A percentile compares a stretch with the other conserved stretches of the same genome.
phyloP scores from a whole-genome alignment of 2,797 vertebrate species.

The Sternarchorhynchus goeldii region DNA sequence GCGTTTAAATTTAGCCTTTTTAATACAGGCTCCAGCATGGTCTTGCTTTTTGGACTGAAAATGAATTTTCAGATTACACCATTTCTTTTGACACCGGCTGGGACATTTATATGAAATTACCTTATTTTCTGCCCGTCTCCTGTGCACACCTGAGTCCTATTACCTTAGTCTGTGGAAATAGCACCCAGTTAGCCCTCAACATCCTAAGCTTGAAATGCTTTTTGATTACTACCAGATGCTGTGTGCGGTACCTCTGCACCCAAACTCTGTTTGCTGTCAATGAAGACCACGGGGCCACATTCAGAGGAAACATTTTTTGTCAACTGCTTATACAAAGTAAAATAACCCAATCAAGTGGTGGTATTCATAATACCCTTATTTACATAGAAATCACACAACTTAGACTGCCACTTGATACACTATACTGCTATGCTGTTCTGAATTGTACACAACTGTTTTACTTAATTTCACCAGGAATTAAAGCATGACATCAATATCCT shows the following conservation, averaged over 20 bases:
- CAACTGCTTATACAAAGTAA: slow-evolving; percentile 5
- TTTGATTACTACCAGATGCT: slow-evolving; percentile 54
- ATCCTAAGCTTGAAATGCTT: slow-evolving; percentile 35
- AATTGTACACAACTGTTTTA: neutral
- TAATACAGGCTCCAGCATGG: slow-evolving; percentile 6
- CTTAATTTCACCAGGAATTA: slow-evolving; percentile 6
- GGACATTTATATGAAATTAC: slow-evolving; percentile 17
- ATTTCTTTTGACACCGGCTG: neutral
- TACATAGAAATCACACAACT: neutral
- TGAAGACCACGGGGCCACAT: neutral
- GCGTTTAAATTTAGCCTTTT: neutral
- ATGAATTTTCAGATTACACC: slow-evolving; percentile 33
- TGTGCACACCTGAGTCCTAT: slow-evolving; percentile 45
- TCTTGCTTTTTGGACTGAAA: slow-evolving; percentile 17
- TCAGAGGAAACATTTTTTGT: neutral
- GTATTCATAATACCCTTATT: neutral
- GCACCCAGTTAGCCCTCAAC: slow-evolving; percentile 41
- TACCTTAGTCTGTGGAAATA: slow-evolving; percentile 47
- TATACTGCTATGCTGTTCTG: neutral
- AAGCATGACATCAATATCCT: neutral
- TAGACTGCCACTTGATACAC: neutral
- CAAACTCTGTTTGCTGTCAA: slow-evolving; percentile 13
- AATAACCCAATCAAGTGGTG: neutral
- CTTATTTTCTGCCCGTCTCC: slow-evolving; percentile 38
- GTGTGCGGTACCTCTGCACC: slow-evolving; percentile 21